Evolutionary conservation across 2,113 vertebrate genomes (phyloP).

Genomic region (Anguilla rostrata): DNA sequence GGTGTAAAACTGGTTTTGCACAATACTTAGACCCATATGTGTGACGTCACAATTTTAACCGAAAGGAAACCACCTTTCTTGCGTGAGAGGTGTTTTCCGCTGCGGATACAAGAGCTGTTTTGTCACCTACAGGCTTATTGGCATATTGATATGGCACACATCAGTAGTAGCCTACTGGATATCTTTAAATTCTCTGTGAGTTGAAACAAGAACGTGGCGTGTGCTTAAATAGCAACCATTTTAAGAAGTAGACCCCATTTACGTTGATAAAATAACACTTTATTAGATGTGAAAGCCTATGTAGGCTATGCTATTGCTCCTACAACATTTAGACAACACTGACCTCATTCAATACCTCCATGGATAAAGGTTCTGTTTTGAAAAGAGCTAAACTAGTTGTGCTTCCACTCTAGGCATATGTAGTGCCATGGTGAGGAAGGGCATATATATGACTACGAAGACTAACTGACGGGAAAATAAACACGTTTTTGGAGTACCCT

Average conservation of each 20-base stretch:
- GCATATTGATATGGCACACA: neutral
- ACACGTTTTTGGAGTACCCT: no score
- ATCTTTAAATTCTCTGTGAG: neutral
- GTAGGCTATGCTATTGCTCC: no score
- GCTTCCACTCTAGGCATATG: neutral
- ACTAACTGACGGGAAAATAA: no score
- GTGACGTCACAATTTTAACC: neutral
- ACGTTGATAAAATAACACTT: no score
- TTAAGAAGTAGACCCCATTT: no score
- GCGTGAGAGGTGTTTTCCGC: neutral
- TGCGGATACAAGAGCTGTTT: neutral
- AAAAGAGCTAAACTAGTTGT: neutral
- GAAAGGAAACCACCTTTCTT: neutral
- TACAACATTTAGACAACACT: neutral
- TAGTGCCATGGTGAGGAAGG: no score
- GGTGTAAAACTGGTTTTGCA: no score
- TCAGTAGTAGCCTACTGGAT: neutral
- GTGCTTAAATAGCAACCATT: no score
- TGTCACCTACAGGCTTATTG: neutral
- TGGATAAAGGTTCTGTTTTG: neutral
- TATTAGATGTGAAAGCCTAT: no score
- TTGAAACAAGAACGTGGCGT: no score
- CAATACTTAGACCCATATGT: neutral
- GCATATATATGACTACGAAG: no score
- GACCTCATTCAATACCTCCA: neutral